A percentile compares a stretch with the other conserved stretches of the same genome.
These are phyloP conservation scores for Hylyphantes graminicola DNA, from an alignment of 1,140 invertebrate genomes.

Conservation along the genomic window DNA sequence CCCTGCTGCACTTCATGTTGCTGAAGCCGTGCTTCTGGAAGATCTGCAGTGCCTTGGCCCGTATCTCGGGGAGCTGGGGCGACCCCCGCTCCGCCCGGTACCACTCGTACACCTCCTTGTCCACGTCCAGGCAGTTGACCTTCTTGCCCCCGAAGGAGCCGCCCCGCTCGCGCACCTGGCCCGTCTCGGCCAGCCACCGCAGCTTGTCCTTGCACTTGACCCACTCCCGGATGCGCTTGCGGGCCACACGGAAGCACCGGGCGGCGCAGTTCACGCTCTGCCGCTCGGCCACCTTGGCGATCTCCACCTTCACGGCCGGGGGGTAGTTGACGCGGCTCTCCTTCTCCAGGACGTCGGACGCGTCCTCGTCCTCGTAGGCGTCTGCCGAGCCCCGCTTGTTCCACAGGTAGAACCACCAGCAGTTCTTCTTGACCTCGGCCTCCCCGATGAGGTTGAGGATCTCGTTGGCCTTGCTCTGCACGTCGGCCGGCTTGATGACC, in stretches of 20 bases:
- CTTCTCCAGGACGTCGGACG: conserved; percentile 48
- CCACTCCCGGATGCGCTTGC: conserved; percentile 55
- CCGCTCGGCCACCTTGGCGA: conserved; percentile 52
- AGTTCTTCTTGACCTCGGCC: conserved; percentile 57
- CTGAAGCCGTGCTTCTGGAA: conserved; percentile 55
- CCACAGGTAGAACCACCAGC: conserved; percentile 59
- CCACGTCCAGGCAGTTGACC: conserved; percentile 49
- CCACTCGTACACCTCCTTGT: conserved; percentile 58
- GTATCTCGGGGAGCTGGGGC: conserved; percentile 43
- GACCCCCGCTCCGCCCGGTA: conserved; percentile 18
- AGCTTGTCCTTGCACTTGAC: conserved; percentile 53
- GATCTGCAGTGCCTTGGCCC: conserved; percentile 52
- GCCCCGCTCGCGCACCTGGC: conserved; percentile 39
- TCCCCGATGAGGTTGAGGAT: conserved; percentile 55
- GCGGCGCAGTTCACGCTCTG: conserved; percentile 54
- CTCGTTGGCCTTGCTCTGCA: conserved; percentile 51
- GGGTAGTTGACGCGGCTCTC: conserved; percentile 56
- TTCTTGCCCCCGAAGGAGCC: conserved; percentile 31
- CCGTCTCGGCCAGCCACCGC: conserved; percentile 50
- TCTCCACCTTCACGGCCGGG: conserved; percentile 55
- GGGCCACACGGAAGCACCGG: conserved; percentile 50
- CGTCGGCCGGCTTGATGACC: conserved; percentile 50
- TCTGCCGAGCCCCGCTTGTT: conserved; percentile 46
- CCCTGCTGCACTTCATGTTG: conserved; percentile 55
- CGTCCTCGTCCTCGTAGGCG: conserved; percentile 43